A percentile compares a stretch with the other conserved stretches of the same genome.
Conservation (phyloP, 2,113 vertebrate species). For the Machaerirhynchus nigripectus region DNA sequence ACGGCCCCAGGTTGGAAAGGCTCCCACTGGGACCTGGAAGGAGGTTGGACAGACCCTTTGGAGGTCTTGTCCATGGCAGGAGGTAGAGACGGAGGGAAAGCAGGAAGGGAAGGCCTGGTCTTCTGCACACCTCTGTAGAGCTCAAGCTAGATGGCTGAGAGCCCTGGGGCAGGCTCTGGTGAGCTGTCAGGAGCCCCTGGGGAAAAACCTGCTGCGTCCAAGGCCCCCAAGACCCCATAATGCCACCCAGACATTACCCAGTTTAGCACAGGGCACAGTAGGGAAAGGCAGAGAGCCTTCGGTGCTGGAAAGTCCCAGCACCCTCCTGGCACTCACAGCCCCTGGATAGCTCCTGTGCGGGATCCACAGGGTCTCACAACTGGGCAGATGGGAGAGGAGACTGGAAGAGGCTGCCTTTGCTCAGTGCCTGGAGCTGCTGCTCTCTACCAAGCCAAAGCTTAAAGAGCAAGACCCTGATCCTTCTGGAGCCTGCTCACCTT, state of each 20-base stretch:
- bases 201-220: not conserved
- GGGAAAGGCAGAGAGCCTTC: not conserved
- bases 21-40: not conserved
- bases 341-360: rapidly evolving
- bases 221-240: not conserved
- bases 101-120: not conserved
- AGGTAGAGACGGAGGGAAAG: not conserved
- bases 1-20: not conserved
- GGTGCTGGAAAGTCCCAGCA: too few relatives aligned
- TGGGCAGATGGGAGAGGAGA: rapidly evolving
- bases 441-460: not conserved
- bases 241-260: not conserved
- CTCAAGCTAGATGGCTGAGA: not conserved
- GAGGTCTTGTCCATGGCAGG: not conserved
- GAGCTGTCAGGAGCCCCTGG: not conserved
- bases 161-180: not conserved
- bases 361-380: not conserved
- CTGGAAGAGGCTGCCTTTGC: not conserved
- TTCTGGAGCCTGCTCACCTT: not conserved
- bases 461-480: not conserved
- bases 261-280: not conserved
- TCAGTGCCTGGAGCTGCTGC: not conserved
- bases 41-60: not conserved
- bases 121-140: not conserved
- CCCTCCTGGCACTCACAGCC: not conserved